A percentile compares a stretch with the other conserved stretches of the same genome.
Conservation (phyloP, 1,140 invertebrate species). For the Bombus vancouverensis region DNA sequence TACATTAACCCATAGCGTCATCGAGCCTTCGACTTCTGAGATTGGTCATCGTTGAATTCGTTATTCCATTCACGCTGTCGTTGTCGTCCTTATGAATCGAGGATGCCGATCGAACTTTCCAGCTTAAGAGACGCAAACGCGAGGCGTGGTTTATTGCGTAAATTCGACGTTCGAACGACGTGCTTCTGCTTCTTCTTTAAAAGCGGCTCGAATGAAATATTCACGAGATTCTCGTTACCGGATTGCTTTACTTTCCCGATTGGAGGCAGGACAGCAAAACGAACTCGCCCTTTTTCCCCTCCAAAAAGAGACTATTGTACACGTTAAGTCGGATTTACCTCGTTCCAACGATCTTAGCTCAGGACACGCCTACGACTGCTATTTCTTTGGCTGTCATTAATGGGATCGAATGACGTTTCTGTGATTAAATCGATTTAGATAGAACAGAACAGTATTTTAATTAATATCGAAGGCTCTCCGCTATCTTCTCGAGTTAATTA, state of each 20-base stretch:
- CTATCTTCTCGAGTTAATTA: background rate
- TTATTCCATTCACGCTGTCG: slow-evolving; percentile 18
- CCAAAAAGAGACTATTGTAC: background rate
- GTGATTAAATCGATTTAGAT: background rate
- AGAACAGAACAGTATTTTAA: background rate
- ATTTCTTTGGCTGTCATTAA: background rate
- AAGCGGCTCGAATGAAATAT: background rate
- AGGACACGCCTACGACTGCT: background rate
- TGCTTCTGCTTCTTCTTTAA: background rate
- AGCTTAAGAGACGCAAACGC: background rate
- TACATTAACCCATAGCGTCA: background rate
- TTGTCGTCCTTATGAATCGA: slow-evolving; percentile 49
- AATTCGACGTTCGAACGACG: background rate
- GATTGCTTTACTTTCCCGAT: background rate
- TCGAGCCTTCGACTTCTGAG: background rate
- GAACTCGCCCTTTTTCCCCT: background rate
- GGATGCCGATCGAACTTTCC: slow-evolving; percentile 39
- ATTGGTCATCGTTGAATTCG: slow-evolving; percentile 14
- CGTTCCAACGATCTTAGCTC: background rate
- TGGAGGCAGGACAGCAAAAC: background rate
- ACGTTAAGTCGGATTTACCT: slow-evolving; percentile 1
- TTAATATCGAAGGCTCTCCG: background rate
- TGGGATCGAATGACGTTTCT: too few relatives aligned
- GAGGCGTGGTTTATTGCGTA: background rate
- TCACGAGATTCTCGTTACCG: background rate